phyloP scores from a whole-genome alignment of 2,888 invertebrate genomes.

The Zonitis immaculata region DNA sequence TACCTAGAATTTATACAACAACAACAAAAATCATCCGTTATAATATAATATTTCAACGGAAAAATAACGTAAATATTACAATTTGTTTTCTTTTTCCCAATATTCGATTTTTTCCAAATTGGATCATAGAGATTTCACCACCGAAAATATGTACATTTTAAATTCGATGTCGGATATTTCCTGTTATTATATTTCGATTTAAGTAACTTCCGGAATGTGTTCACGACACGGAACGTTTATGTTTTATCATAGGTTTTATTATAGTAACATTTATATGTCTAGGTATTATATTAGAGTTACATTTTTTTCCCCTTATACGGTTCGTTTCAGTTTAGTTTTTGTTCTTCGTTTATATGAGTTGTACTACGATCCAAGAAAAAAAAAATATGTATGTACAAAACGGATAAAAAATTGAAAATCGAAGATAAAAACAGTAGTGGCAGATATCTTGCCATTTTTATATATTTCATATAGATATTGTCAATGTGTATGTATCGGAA shows the following conservation, averaged over 20 bases:
- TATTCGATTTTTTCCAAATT: not conserved
- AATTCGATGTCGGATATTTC: not conserved
- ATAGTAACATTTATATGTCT: not conserved
- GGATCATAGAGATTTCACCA: not conserved
- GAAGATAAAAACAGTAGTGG: slow-evolving; percentile 15
- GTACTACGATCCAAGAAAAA: not conserved
- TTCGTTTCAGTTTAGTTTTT: not conserved
- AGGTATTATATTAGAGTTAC: not conserved
- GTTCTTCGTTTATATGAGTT: too few species aligned
- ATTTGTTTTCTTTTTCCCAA: too few species aligned
- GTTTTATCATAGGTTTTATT: not conserved
- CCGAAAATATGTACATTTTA: not conserved
- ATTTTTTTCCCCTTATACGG: not conserved
- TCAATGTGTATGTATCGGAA: slow-evolving; percentile 29
- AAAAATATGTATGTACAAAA: not conserved
- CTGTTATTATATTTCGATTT: not conserved
- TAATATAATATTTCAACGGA: not conserved
- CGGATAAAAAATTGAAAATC: not conserved
- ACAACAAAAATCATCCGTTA: not conserved
- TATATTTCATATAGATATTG: slow-evolving; percentile 35
- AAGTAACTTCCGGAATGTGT: not conserved
- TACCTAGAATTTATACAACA: not conserved
- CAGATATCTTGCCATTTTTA: slow-evolving; percentile 29
- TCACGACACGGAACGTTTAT: not conserved
- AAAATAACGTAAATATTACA: too few species aligned